Percentiles rank a stretch among this genome's conserved stretches.
Conservation (phyloP, 2,888 invertebrate species). For the Melieria crassipennis region DNA sequence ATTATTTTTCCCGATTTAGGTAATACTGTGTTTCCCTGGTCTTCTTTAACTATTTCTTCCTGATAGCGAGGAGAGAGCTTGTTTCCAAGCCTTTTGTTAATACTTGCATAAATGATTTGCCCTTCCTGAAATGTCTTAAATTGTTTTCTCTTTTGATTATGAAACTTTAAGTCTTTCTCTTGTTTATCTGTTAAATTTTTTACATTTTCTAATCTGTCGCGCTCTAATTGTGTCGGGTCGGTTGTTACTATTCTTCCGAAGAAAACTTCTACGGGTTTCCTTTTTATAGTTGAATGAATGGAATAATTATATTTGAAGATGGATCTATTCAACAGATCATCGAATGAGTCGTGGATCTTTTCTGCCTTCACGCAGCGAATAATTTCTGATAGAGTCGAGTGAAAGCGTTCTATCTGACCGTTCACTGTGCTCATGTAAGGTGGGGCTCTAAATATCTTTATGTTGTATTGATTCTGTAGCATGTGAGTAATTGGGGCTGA, state of each 20-base stretch:
- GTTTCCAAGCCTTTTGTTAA: slow-evolving; percentile 28
- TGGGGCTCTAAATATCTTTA: too few species aligned
- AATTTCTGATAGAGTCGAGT: too few species aligned
- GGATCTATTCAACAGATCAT: too few species aligned
- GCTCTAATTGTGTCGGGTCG: slow-evolving; percentile 14
- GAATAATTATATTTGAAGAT: too few species aligned
- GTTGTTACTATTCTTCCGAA: slow-evolving; percentile 20
- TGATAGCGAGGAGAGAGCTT: slow-evolving; percentile 26
- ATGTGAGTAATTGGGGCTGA: too few species aligned
- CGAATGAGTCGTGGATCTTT: too few species aligned
- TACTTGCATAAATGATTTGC: slow-evolving; percentile 23
- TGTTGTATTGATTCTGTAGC: too few species aligned
- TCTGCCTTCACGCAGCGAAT: too few species aligned
- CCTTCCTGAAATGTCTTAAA: slow-evolving; percentile 21
- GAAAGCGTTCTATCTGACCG: too few species aligned
- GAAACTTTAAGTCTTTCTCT: slow-evolving; percentile 18
- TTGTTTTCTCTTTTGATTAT: slow-evolving; percentile 15
- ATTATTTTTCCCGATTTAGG: slow-evolving; percentile 21
- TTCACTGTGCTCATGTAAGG: too few species aligned
- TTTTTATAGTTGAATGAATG: slow-evolving; percentile 25
- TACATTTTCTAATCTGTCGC: slow-evolving; percentile 5
- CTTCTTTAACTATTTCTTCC: slow-evolving; percentile 29
- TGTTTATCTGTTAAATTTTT: slow-evolving; percentile 23
- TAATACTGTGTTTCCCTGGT: slow-evolving; percentile 20
- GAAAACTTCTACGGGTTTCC: slow-evolving; percentile 28